Evolutionary conservation across 2,113 vertebrate genomes (phyloP).

Genomic region (Saccopteryx leptura): DNA sequence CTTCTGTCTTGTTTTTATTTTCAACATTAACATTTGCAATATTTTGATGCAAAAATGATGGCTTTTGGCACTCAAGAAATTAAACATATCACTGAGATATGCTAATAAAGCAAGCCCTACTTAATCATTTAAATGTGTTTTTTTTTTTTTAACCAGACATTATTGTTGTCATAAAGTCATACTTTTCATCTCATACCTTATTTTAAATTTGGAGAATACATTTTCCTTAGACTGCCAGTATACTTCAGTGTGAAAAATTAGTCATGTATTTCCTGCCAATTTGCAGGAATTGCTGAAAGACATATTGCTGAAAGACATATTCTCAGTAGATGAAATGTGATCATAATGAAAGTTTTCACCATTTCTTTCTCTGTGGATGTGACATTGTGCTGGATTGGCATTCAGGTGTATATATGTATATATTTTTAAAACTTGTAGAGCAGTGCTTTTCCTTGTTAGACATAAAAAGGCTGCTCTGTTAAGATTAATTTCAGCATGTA

Average conservation of each 20-base stretch:
- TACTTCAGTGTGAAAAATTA: not conserved
- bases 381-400: not conserved
- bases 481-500: slow-evolving; percentile 17
- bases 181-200: not conserved
- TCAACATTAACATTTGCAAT: not conserved
- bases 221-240: not conserved
- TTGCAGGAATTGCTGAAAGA: not conserved
- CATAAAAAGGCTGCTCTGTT: slow-evolving; percentile 38
- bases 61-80: not conserved
- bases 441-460: slow-evolving; percentile 47
- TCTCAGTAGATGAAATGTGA: not conserved
- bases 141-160: not conserved
- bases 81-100: not conserved
- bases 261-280: not conserved
- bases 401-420: not conserved
- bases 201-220: slow-evolving; percentile 14
- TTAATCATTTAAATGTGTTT: not conserved
- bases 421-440: not conserved
- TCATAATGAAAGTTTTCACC: not conserved
- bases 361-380: not conserved
- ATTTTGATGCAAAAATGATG: slow-evolving; percentile 35
- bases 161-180: not conserved
- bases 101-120: not conserved
- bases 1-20: slow-evolving; percentile 19
- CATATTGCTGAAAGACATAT: not conserved